Percentiles rank a stretch among this genome's conserved stretches.
Conservation (phyloP, 1,140 invertebrate species). For the Sitodiplosis mosellana region DNA sequence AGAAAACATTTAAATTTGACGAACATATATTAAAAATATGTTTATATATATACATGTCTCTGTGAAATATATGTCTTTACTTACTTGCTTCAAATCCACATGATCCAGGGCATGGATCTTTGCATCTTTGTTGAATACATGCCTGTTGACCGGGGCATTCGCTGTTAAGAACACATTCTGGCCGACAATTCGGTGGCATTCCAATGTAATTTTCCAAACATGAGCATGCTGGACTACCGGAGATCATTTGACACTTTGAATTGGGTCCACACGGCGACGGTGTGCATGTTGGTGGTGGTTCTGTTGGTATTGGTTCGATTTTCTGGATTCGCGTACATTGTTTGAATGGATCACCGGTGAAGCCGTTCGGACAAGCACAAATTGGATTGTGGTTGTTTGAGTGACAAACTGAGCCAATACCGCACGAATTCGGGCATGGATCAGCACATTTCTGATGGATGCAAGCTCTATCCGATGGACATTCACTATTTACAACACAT, state of each 20-base stretch:
- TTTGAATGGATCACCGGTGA: conserved; percentile 54
- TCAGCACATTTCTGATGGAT: conserved; percentile 60
- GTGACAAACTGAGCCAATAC: conserved; percentile 33
- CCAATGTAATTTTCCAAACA: conserved; percentile 57
- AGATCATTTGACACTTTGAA: conserved; percentile 52
- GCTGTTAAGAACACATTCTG: conserved; percentile 54
- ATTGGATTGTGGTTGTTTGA: conserved; percentile 41
- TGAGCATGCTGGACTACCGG: conserved; percentile 52
- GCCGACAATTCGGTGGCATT: conserved; percentile 53
- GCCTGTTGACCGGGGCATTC: conserved; percentile 54
- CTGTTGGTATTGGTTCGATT: conserved; percentile 30
- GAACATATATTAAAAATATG: conserved; percentile 10
- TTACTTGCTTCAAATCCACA: conserved; percentile 46
- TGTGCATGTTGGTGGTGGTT: conserved; percentile 47
- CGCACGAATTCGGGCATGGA: conserved; percentile 62
- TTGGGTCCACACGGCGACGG: conserved; percentile 68
- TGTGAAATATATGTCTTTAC: conserved; percentile 27
- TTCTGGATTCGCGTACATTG: conserved; percentile 27
- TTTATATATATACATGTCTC: too few species aligned
- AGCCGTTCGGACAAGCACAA: conserved; percentile 45
- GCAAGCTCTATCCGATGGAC: conserved; percentile 46
- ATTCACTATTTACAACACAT: conserved; percentile 57
- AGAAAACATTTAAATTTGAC: conserved; percentile 25
- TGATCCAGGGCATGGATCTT: conserved; percentile 52
- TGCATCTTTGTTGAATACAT: conserved; percentile 50